Evolutionary conservation across 2,797 vertebrate genomes (phyloP).

Genomic region (Liasis olivaceus): DNA sequence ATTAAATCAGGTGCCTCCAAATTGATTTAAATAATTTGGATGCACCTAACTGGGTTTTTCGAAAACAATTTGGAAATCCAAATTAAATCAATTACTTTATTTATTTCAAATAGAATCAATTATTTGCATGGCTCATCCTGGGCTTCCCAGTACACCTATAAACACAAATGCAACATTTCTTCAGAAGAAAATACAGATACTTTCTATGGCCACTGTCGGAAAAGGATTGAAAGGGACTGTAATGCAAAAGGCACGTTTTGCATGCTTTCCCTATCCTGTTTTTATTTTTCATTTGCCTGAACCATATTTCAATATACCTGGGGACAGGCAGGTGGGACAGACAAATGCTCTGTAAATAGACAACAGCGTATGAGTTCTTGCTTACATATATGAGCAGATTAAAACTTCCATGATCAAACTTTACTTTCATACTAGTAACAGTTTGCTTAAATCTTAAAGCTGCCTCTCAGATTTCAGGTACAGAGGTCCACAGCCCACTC

Average conservation of each 20-base stretch:
- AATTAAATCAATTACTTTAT: background rate
- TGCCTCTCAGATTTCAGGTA: slow-evolving; percentile 1
- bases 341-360: fast-evolving
- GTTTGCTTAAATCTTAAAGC: slow-evolving; percentile 25
- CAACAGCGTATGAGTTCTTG: background rate
- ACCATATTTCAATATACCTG: background rate
- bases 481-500: background rate
- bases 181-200: background rate
- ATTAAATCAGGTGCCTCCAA: background rate
- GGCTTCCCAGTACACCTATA: background rate
- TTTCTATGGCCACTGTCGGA: background rate
- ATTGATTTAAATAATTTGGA: background rate
- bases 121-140: background rate
- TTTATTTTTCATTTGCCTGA: background rate
- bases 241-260: background rate
- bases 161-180: background rate
- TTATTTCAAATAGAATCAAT: background rate
- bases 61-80: background rate
- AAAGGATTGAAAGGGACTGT: background rate
- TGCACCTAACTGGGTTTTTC: background rate
- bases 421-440: background rate
- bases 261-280: background rate
- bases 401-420: slow-evolving; percentile 17
- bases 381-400: slow-evolving; percentile 1
- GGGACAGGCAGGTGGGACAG: background rate